Evolutionary conservation across 2,113 vertebrate species (phyloP).

Genomic region (Corvus hawaiiensis): DNA sequence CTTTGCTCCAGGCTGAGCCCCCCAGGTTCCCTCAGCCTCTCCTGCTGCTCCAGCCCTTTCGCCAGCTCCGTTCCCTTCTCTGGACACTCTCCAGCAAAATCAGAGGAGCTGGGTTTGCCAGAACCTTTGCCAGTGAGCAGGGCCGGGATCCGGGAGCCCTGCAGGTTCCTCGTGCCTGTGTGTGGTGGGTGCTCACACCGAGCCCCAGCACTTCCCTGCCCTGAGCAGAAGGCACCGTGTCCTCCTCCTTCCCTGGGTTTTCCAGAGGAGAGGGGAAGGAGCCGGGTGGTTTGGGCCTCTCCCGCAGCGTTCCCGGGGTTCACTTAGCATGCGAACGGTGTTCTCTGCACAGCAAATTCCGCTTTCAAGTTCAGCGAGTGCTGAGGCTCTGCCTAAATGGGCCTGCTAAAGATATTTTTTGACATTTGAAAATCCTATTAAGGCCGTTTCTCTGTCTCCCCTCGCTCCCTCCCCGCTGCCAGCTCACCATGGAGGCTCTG

Average conservation of each 20-base stretch:
- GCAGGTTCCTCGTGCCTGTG: background rate
- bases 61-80: background rate
- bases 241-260: rapidly evolving
- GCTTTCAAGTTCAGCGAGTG: background rate
- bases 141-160: background rate
- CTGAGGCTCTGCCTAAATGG: background rate
- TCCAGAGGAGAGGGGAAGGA: background rate
- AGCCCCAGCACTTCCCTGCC: background rate
- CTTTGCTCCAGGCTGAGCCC: background rate
- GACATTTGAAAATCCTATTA: conserved; percentile 41
- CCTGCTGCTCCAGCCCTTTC: background rate
- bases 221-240: background rate
- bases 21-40: background rate
- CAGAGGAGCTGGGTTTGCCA: background rate
- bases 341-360: background rate
- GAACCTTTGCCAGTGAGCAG: background rate
- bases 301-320: background rate
- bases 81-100: background rate
- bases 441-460: background rate
- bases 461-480: background rate
- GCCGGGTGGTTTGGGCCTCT: background rate
- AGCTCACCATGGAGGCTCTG: background rate
- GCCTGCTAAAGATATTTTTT: conserved; percentile 20
- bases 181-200: background rate
- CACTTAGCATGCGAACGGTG: background rate